Evolutionary conservation across 53 echinoderm and acorn worm species (phyloP).

Genomic region (Holothuria scabra): DNA sequence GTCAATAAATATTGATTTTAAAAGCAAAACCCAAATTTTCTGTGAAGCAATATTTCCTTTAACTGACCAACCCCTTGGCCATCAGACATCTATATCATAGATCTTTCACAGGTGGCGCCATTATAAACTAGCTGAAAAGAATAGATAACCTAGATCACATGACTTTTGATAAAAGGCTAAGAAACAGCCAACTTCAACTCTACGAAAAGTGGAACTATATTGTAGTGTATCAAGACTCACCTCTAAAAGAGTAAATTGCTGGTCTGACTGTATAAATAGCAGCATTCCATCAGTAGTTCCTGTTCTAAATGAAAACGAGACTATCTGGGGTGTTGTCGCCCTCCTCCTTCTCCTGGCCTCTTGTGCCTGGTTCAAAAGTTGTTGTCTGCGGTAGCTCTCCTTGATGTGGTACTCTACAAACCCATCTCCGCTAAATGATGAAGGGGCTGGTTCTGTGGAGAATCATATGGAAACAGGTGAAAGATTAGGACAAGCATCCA

Average conservation of each 20-base stretch:
- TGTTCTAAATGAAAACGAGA: slow-evolving; percentile 79
- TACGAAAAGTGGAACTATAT: too few relatives aligned
- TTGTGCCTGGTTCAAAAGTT: slow-evolving; percentile 77
- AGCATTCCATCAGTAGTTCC: slow-evolving; percentile 64
- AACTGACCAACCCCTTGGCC: too few relatives aligned
- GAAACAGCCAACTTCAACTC: too few relatives aligned
- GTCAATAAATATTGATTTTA: too few relatives aligned
- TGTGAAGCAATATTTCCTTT: too few relatives aligned
- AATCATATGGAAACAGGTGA: neutral
- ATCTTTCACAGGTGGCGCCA: too few relatives aligned
- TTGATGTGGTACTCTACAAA: slow-evolving; percentile 80
- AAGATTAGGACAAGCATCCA: too few relatives aligned
- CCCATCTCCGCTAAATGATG: slow-evolving; percentile 78
- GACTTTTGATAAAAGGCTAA: too few relatives aligned
- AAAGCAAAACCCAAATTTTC: too few relatives aligned
- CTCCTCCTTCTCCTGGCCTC: slow-evolving; percentile 61
- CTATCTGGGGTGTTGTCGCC: slow-evolving; percentile 58
- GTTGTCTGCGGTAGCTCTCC: slow-evolving; percentile 82
- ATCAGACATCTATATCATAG: too few relatives aligned
- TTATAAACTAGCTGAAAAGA: too few relatives aligned
- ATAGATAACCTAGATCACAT: too few relatives aligned
- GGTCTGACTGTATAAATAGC: slow-evolving; percentile 66
- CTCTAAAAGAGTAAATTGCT: slow-evolving; percentile 81
- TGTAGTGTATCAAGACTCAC: slow-evolving; percentile 45
- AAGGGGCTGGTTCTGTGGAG: slow-evolving; percentile 53